phyloP scores from a whole-genome alignment of 2,888 invertebrate genomes.

The Phyllotreta cruciferae region DNA sequence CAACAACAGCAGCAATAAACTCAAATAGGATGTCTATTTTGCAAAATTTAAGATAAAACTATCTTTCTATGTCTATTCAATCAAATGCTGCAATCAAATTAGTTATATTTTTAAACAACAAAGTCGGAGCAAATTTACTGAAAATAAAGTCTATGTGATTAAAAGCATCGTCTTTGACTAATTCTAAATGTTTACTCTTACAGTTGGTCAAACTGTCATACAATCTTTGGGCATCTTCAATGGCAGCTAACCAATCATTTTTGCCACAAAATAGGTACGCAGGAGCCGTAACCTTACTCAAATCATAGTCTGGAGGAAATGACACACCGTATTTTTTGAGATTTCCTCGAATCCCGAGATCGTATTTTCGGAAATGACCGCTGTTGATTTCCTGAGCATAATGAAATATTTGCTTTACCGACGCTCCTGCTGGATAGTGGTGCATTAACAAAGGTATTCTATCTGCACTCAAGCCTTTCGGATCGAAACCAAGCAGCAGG shows the following conservation, averaged over 20 bases:
- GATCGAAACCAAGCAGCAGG: conserved; percentile 53
- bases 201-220: conserved; percentile 52
- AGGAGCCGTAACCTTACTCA: conserved; percentile 57
- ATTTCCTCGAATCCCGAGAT: conserved; percentile 60
- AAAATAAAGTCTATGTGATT: conserved; percentile 56
- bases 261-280: conserved; percentile 60
- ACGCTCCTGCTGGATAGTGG: conserved; percentile 54
- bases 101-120: no score
- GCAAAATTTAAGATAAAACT: no score
- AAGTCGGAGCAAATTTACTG: conserved; percentile 41
- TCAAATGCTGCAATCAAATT: no score
- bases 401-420: conserved; percentile 74
- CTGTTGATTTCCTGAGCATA: conserved; percentile 71
- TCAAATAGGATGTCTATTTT: no score
- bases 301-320: conserved; percentile 59
- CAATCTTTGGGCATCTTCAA: conserved; percentile 43
- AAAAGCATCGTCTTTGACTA: conserved; percentile 49
- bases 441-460: conserved; percentile 44
- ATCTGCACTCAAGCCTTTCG: conserved; percentile 51
- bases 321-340: conserved; percentile 50
- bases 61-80: no score
- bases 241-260: conserved; percentile 62
- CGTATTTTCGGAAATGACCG: conserved; percentile 62
- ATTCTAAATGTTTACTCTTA: conserved; percentile 40
- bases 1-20: no score